Base-by-base conservation (phyloP, 2,113 vertebrate genomes). In the Ceratotherium simum region DNA sequence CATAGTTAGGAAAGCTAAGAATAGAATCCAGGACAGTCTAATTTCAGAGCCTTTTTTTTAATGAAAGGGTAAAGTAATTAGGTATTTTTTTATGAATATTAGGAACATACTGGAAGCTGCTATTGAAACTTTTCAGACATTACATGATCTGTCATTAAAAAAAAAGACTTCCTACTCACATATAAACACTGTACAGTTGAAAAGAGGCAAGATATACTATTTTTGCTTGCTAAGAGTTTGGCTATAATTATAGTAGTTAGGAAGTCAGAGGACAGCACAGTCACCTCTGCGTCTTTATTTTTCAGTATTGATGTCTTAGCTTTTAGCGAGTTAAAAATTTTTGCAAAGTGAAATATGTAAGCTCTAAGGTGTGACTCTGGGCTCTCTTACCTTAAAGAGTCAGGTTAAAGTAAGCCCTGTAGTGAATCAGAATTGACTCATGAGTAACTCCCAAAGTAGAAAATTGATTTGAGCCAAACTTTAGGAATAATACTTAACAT, bases 181-280 rank as follows among this genome's bases (percentile, higher is more conserved):
- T 72, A 90, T n/a, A 70, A 93, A 95, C 56, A 75, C 39, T 42
- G 33, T 46, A 18, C 36, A 78, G 75, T 70, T 88, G 85, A 83
- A 83, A 94, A 86, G 95, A 96, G 88, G 92, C 17, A 93, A 94
- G 76, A 92, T 9, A 29, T n/a, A 56, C 27, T 97, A 91, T 86
- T 97, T 98, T 95, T 96, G 65, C 94, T 86, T 97, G 67, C 65
- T 70, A 51, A 86, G 96, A 97, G 25, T 94, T 79, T 97, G 84
- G 33, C 23, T 97, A 51, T 91, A 97, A 98, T 98, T 97, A 79
- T 17, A 46, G 51, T 0, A 60, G 12, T 23, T 87, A 96, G 91
- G 87, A 96, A 96, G 96, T 18, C 39, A 95, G 85, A 93, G 91
- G 85, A 96, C 42, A 88, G 36, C 58, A 72, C 94, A 56, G 42